Conservation (phyloP, 2,888 invertebrate species). For the Chrysotoxum bicinctum region DNA sequence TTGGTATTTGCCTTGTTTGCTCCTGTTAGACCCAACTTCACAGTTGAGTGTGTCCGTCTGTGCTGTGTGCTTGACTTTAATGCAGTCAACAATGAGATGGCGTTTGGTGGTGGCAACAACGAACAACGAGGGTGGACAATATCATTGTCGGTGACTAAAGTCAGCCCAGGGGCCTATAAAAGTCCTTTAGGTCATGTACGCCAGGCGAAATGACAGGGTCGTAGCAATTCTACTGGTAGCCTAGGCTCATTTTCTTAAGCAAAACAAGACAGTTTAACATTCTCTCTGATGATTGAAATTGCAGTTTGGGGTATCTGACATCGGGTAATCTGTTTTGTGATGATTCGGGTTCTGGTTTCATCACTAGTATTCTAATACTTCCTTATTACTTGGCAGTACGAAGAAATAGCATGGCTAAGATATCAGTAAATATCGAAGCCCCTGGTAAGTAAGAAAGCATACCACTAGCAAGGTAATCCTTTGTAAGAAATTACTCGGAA, state of each 20-base stretch:
- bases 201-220: conserved; percentile 11
- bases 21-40: conserved; percentile 38
- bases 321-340: too few relatives aligned
- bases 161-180: conserved; percentile 60
- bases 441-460: too few relatives aligned
- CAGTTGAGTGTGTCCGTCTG: background rate
- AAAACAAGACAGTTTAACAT: too few relatives aligned
- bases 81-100: conserved; percentile 68
- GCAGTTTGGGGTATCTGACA: too few relatives aligned
- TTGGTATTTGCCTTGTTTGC: conserved; percentile 59
- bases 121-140: conserved; percentile 56
- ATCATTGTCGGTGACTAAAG: conserved; percentile 38
- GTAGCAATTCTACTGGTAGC: background rate
- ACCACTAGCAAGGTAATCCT: too few relatives aligned
- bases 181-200: conserved; percentile 41
- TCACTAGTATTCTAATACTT: too few relatives aligned
- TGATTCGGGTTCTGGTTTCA: too few relatives aligned
- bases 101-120: conserved; percentile 19
- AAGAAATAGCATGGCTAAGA: too few relatives aligned
- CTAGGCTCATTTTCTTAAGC: background rate
- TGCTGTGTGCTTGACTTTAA: conserved; percentile 40
- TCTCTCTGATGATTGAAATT: too few relatives aligned
- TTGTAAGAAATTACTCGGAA: too few relatives aligned
- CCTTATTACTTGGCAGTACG: too few relatives aligned
- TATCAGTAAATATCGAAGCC: too few relatives aligned